Evolutionary conservation across 2,113 vertebrate genomes (phyloP).

Genomic region (Anoura caudifer): DNA sequence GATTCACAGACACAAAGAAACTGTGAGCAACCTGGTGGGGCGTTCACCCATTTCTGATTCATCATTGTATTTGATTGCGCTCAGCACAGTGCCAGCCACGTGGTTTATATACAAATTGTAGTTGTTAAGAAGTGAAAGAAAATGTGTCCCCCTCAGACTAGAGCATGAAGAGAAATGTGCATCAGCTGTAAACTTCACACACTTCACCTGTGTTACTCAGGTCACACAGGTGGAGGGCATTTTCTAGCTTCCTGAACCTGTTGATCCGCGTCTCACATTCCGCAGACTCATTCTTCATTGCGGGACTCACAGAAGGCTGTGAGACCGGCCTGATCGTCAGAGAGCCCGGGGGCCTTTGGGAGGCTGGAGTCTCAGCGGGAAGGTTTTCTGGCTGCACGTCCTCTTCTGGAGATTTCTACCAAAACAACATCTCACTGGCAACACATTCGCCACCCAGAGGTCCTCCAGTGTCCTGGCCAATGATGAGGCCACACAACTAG

Average conservation of each 20-base stretch:
- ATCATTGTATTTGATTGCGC: not conserved
- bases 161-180: not conserved
- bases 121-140: conserved; percentile 5
- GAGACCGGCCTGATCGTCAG: conserved; percentile 27
- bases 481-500: conserved; percentile 3
- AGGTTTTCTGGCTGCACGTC: not conserved
- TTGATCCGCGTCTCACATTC: conserved; percentile 70
- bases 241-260: conserved; percentile 76
- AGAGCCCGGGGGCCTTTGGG: not conserved
- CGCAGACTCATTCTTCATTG: not conserved
- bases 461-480: not conserved
- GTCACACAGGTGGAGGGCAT: conserved; percentile 68
- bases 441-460: not conserved
- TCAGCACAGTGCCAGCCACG: not conserved
- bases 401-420: conserved; percentile 49
- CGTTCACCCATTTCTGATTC: not conserved
- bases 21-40: not conserved
- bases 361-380: not conserved
- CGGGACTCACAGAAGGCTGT: not conserved
- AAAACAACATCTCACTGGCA: conserved; percentile 59
- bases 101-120: not conserved
- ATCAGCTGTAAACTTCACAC: not conserved
- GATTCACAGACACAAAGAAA: not conserved
- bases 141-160: not conserved
- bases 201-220: conserved; percentile 71